Conservation (phyloP, 2,113 vertebrate species). For the Archilochus colubris region DNA sequence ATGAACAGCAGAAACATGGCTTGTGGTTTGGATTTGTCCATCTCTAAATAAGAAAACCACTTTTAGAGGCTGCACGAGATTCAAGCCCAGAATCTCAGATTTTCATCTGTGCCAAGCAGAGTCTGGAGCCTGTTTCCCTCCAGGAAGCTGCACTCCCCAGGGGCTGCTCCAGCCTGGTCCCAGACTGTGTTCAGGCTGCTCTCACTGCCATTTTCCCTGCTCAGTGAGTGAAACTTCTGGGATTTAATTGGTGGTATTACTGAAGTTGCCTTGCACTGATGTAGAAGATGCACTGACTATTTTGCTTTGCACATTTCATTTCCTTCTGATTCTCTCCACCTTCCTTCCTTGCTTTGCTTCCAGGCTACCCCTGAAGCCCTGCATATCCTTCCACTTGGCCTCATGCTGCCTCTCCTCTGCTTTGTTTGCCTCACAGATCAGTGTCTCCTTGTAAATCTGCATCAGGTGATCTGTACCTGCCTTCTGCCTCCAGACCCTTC, state of each 20-base stretch:
- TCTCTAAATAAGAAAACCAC: rapidly evolving
- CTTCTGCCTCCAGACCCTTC: not conserved
- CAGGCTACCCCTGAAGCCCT: not conserved
- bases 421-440: not conserved
- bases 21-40: not conserved
- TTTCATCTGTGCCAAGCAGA: not conserved
- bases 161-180: rapidly evolving
- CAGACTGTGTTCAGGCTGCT: not conserved
- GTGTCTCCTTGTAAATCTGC: not conserved
- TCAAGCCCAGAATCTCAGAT: not conserved
- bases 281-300: not conserved
- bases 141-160: not conserved
- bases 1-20: not conserved
- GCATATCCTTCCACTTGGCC: not conserved
- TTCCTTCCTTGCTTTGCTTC: not conserved
- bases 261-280: not conserved
- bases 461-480: not conserved
- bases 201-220: not conserved
- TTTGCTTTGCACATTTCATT: not conserved
- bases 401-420: not conserved
- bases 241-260: rapidly evolving
- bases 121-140: rapidly evolving
- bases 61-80: not conserved
- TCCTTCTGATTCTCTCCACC: not conserved
- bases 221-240: not conserved